These are phyloP conservation scores for Clarias platycephalus DNA, from an alignment of 2,797 vertebrate genomes.

Conservation along the genomic window DNA sequence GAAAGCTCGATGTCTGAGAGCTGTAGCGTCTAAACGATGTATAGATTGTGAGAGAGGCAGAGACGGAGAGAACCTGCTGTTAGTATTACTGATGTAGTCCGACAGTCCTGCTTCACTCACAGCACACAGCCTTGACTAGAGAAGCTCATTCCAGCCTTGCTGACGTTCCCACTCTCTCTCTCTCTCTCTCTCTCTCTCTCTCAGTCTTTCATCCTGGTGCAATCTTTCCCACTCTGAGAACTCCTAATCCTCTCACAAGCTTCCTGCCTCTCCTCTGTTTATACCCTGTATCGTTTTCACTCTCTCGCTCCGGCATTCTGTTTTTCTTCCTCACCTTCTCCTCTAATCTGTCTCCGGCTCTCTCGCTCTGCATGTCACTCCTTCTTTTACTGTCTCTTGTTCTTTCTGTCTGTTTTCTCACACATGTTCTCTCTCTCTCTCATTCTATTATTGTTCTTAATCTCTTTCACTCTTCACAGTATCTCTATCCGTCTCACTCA, in stretches of 20 bases:
- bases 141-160: constrained; percentile 23
- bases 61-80: constrained; percentile 41
- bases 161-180: constrained; percentile 23
- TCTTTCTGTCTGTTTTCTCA: neutral
- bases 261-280: constrained; percentile 56
- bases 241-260: constrained; percentile 52
- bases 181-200: constrained; percentile 26
- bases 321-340: neutral
- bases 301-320: constrained; percentile 27
- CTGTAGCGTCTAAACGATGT: constrained; percentile 23
- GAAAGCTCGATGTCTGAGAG: neutral
- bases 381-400: neutral
- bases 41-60: neutral
- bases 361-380: neutral
- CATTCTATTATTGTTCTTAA: constrained; percentile 2
- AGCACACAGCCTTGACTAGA: constrained; percentile 42
- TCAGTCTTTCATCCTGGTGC: constrained; percentile 41
- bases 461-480: constrained; percentile 17
- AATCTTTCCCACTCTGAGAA: constrained; percentile 45
- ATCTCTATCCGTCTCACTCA: constrained; percentile 28
- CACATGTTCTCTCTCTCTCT: neutral
- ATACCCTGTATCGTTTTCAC: constrained; percentile 31
- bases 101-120: constrained; percentile 69
- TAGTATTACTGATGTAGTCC: constrained; percentile 61
- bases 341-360: neutral